A percentile compares a stretch with the other conserved stretches of the same genome.
Evolutionary conservation across 2,888 invertebrate species (phyloP).

Genomic region (Megalurothrips usitatus): DNA sequence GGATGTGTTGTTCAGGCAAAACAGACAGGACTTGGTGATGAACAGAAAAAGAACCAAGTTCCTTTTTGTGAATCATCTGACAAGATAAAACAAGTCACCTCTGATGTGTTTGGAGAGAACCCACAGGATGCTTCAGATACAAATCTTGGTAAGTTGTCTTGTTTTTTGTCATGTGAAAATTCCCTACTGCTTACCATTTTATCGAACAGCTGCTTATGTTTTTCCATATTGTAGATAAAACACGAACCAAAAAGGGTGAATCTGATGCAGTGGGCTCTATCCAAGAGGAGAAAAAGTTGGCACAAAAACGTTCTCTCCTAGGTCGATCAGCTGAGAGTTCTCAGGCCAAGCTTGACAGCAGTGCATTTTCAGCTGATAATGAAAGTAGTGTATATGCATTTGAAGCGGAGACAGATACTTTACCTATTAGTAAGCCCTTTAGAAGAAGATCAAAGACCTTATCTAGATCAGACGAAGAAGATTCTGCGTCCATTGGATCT

Average conservation of each 20-base stretch:
- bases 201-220: no score
- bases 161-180: background rate
- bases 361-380: slow-evolving; percentile 63
- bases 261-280: no score
- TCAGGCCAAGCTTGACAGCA: slow-evolving; percentile 48
- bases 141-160: background rate
- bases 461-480: slow-evolving; percentile 47
- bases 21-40: background rate
- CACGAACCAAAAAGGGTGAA: no score
- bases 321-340: slow-evolving; percentile 33
- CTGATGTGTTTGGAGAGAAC: background rate
- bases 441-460: background rate
- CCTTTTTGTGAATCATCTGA: background rate
- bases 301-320: background rate
- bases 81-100: background rate
- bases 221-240: no score
- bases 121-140: background rate
- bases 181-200: no score
- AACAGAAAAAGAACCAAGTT: background rate
- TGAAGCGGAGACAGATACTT: slow-evolving; percentile 58
- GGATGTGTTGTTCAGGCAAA: background rate
- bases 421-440: slow-evolving; percentile 45
- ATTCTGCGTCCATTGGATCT: background rate
- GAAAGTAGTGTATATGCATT: slow-evolving; percentile 69
- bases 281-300: background rate